Evolutionary conservation across 2,113 vertebrate genomes (phyloP), one percentile per base, ranked within the genome.

Genomic region (Gulo gulo): DNA sequence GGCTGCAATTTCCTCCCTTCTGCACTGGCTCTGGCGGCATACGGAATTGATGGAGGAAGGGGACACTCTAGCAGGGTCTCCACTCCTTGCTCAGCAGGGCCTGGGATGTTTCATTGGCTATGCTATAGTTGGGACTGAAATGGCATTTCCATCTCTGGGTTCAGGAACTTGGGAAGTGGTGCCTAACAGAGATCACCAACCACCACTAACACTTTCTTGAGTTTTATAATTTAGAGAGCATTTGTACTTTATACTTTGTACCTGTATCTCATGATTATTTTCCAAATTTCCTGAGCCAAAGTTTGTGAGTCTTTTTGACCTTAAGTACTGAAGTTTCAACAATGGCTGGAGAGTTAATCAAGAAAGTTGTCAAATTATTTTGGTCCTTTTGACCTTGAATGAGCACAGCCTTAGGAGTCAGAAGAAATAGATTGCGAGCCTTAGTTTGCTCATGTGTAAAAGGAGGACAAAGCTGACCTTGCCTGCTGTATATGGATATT

Each of bases 1-100:
- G 69, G 92, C 34, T 87, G 94, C 90, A 98, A 97, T 97, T 91
- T 96, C 97, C 96, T 95, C 52, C 69, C 85, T 89, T 95, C 39
- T n/a, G 42, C 82, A 42, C 21, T 76, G 82, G 91, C 96, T 93
- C 73, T 92, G 61, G 92, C 8, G 0, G 71, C 82, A 94, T 61
- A 52, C 63, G 94, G 97, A 97, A 96, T 20, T 88, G 92, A 88
- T 93, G 86, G 89, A 98, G 63, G 50, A n/a, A 50, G 67, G 36
- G 86, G 93, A 61, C 31, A 24, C 42, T 34, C 14, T 42, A 65
- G 82, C 45, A 45, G 80, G 26, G 76, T 50, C 88, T 93, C 81
- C 47, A 74, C 24, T 42, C 89, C 74, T 86, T 3, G 11, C 36
- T 55, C 80, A 24, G 71, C 12, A 20, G 74, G 86, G 57, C 76